Percentiles rank a stretch among this genome's conserved stretches.
These are phyloP conservation scores for Aethes cnicana DNA, from an alignment of 2,888 invertebrate species.

Conservation along the genomic window DNA sequence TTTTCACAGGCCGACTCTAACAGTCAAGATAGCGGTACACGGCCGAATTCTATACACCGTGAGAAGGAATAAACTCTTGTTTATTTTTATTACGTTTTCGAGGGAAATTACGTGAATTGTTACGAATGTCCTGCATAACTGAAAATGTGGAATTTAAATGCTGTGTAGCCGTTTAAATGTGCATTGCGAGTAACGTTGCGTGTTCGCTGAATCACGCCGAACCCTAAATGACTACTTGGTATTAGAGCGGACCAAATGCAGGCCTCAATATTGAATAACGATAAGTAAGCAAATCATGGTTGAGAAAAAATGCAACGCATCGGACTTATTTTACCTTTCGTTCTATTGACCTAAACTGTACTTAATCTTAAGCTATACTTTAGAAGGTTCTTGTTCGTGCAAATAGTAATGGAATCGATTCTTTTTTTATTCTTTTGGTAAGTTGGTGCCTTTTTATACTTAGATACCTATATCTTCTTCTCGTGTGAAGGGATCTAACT, in stretches of 20 bases:
- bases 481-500: too few relatives aligned
- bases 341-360: not conserved
- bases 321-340: not conserved
- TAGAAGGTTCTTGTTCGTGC: not conserved
- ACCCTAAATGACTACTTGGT: conserved; percentile 12
- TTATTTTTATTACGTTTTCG: conserved; percentile 24
- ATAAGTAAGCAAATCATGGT: not conserved
- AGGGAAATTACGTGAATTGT: conserved; percentile 28
- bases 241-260: conserved; percentile 25
- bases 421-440: too few relatives aligned
- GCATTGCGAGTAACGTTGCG: conserved; percentile 8
- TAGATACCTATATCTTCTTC: too few relatives aligned
- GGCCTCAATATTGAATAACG: conserved; percentile 16
- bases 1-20: conserved; percentile 39
- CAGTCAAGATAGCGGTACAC: conserved; percentile 50
- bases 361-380: not conserved
- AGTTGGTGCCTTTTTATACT: too few relatives aligned
- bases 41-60: conserved; percentile 45
- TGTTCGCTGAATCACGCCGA: not conserved
- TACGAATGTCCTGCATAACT: conserved; percentile 15
- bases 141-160: conserved; percentile 10
- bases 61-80: conserved; percentile 44
- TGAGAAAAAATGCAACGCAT: conserved; percentile 4
- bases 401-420: conserved; percentile 4
- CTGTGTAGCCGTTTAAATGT: conserved; percentile 12